Percentiles rank a stretch among this genome's conserved stretches.
Evolutionary conservation across 2,888 invertebrate genomes (phyloP).

Genomic region (Heliconius sara): DNA sequence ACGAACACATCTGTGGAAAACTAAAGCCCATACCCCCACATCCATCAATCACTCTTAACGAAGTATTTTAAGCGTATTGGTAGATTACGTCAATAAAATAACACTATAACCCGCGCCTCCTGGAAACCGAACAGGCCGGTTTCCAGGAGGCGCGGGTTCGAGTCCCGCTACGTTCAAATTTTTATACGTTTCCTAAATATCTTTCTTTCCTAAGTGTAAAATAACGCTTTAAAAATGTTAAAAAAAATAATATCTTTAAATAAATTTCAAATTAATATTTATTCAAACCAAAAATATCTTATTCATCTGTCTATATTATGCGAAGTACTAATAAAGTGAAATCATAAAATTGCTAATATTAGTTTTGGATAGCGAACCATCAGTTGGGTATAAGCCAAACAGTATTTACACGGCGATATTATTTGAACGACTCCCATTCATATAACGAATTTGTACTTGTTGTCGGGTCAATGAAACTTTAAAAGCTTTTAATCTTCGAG

Average conservation of each 20-base stretch:
- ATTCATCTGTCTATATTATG: neutral
- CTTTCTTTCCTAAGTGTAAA: too few relatives aligned
- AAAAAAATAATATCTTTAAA: neutral
- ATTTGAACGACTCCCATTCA: constrained; percentile 22
- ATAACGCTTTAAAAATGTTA: too few relatives aligned
- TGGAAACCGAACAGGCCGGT: too few relatives aligned
- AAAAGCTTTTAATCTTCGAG: neutral
- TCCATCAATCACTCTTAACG: neutral
- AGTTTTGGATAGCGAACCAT: constrained; percentile 75
- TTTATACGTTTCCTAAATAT: too few relatives aligned
- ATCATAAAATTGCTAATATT: constrained; percentile 67
- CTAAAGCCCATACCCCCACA: too few relatives aligned
- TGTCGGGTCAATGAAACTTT: constrained; percentile 10
- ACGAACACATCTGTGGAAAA: too few relatives aligned
- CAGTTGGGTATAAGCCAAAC: constrained; percentile 49
- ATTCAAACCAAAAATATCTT: neutral
- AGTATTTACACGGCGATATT: constrained; percentile 12
- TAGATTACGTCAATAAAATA: neutral
- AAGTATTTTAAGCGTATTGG: neutral
- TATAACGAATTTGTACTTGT: constrained; percentile 16
- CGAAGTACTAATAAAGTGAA: constrained; percentile 5
- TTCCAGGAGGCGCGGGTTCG: too few relatives aligned
- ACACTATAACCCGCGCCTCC: too few relatives aligned
- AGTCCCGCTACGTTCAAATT: too few relatives aligned
- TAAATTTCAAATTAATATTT: neutral